Evolutionary conservation across 2,797 vertebrate genomes (phyloP), one percentile per base, ranked within the genome.

Genomic region (Brachymystax lenok): DNA sequence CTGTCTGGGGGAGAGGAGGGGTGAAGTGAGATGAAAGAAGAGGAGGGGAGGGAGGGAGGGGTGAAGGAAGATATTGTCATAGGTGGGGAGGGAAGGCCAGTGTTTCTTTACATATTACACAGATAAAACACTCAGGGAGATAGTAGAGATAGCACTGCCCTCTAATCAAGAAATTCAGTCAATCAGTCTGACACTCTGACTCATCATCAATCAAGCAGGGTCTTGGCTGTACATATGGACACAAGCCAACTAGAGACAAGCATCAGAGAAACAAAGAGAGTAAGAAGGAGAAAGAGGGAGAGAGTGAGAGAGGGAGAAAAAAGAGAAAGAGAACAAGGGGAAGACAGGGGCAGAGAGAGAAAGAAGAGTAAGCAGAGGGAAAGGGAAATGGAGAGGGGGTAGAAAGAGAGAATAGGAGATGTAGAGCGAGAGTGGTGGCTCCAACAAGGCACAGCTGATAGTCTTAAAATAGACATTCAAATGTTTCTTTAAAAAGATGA

Each of bases 181-280:
- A n/a, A 33, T 33, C 30, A 30, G 54, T n/a, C 54, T 59, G 54
- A 59, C 54, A 6, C 54, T 7, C 19, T 59, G 5, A n/a, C 54
- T 21, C 19, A 19, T 5, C 70, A 64, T 21, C 63, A 64, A 71
- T 71, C 69, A 77, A 46, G 46, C 50, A 52, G 63, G 63, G 52
- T 16, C 52, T 19, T 19, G 52, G 52, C 14, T 16, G 16, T 54
- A 19, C 10, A 27, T 17, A 66, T 17, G 13, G 12, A 66, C 3
- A 64, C 74, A 33, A 46, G 46, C 21, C 33, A 35, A 2, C 67
- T n/a, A 74, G 59, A 66, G n/a, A 67, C 19, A 75, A 4, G 16
- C 30, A 14, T 72, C 14, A 13, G 21, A 14, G 7, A 27, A 12
- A 30, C 30, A 13, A 51, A 4, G 50, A 35, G 66, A 56, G 30